Evolutionary conservation across 2,888 invertebrate genomes (phyloP), one percentile per base, ranked within the genome.

Genomic region (Amaurobius ferox): DNA sequence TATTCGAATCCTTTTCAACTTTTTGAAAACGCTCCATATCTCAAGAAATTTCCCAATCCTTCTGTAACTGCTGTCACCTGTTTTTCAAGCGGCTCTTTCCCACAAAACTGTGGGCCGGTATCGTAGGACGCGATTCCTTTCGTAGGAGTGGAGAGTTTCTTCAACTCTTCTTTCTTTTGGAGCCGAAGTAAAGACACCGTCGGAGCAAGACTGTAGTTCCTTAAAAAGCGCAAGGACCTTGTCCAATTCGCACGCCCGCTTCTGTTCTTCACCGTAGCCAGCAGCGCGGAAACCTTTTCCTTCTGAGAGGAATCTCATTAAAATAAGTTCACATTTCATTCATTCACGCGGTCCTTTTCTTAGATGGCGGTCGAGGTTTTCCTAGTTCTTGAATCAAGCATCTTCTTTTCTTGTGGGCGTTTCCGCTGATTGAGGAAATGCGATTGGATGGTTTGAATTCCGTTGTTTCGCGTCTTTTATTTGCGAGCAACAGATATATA

Each of bases 181-280:
- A 48, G 29, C 48, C 61, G 26, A 7, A 35, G 35, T 35, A 55
- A 76, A 81, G 76, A 30, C 77, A 72, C 70, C 77, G 83, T 35
- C 72, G 44, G 83, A 77, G 83, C 83, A 77, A 72, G 77, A 85
- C 83, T 85, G 83, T 83, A 85, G 83, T 85, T 85, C 83, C 83
- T 79, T 79, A 79, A 79, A 72, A 79, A 79, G 73, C 79, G 48
- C 79, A 79, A 70, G 70, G 40, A 76, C 64, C 62, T 64, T 70
- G 70, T 77, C 71, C 76, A 66, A 71, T 77, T 70, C 74, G 79
- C 72, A 66, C 68, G 71, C 66, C 62, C 72, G 67, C 61, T 67
- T 79, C 62, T 72, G 55, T 66, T 66, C 66, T 30, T 28, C 32
- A n/a, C 28, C 32, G 35, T 0, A n/a, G 64, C 23, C 62, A 30